A percentile compares a stretch with the other conserved stretches of the same genome.
Conservation (phyloP, 2,113 vertebrate genomes). For the Syngnathus scovelli region DNA sequence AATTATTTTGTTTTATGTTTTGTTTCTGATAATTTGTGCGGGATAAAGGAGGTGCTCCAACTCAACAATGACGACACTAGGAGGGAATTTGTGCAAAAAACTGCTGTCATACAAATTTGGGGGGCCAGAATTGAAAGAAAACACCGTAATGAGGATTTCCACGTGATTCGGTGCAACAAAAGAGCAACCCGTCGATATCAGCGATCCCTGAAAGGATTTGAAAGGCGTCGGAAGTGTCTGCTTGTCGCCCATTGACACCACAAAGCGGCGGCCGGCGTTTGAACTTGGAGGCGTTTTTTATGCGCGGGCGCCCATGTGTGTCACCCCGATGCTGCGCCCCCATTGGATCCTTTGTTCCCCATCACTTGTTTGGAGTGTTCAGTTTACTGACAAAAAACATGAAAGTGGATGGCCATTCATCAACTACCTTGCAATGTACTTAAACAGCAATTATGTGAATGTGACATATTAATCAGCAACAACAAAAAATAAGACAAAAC, state of each 20-base stretch:
- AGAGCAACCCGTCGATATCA: slow-evolving; percentile 40
- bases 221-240: slow-evolving; percentile 62
- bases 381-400: slow-evolving; percentile 12
- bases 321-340: slow-evolving; percentile 29
- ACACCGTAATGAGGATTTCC: slow-evolving; percentile 7
- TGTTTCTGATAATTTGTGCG: background rate
- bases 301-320: slow-evolving; percentile 56
- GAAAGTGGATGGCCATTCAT: background rate
- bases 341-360: slow-evolving; percentile 44
- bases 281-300: slow-evolving; percentile 60
- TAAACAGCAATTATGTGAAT: background rate
- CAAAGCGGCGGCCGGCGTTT: slow-evolving; percentile 57
- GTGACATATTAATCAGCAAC: background rate
- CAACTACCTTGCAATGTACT: background rate
- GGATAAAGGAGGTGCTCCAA: background rate
- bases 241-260: slow-evolving; percentile 43
- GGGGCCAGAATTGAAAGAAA: slow-evolving; percentile 1
- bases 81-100: background rate
- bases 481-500: background rate
- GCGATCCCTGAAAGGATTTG: slow-evolving; percentile 48
- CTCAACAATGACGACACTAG: background rate
- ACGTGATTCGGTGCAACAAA: slow-evolving; percentile 29
- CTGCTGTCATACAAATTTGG: background rate
- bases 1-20: background rate
- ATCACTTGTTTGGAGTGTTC: slow-evolving; percentile 46